Percentiles rank a stretch among this genome's conserved stretches.
phyloP scores from a whole-genome alignment of 2,797 vertebrate genomes.

The Myotis vivesi region DNA sequence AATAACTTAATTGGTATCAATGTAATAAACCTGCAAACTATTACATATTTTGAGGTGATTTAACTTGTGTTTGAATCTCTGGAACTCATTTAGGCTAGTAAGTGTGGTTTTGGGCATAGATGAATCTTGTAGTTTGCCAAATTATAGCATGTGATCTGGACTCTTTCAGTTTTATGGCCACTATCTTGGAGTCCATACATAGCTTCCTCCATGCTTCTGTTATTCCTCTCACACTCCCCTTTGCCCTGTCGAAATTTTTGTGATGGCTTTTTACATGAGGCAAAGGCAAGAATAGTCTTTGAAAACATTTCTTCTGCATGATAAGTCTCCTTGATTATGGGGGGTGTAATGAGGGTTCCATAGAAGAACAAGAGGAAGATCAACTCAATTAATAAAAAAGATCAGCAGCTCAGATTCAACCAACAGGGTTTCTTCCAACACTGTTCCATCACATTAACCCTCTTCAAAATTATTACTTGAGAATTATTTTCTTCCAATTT shows the following conservation, averaged over 20 bases:
- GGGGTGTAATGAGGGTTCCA: background rate
- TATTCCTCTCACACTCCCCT: background rate
- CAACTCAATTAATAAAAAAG: constrained; percentile 59
- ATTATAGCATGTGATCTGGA: background rate
- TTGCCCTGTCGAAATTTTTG: background rate
- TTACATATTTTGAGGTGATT: background rate
- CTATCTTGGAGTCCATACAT: background rate
- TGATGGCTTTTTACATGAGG: background rate
- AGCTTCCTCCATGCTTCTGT: background rate
- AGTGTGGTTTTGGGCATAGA: background rate
- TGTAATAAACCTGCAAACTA: background rate
- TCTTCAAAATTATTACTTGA: constrained; percentile 33
- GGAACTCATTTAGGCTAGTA: background rate
- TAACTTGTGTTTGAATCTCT: background rate
- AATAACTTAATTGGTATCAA: background rate
- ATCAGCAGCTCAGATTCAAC: constrained; percentile 13
- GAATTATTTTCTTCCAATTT: constrained; percentile 29
- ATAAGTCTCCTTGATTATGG: constrained; percentile 57
- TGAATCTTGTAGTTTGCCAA: background rate
- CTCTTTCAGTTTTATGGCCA: background rate
- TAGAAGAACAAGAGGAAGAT: constrained; percentile 30
- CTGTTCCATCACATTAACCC: constrained; percentile 60
- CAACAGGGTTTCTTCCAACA: background rate
- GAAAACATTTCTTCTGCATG: constrained; percentile 11
- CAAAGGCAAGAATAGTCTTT: background rate